Base-by-base conservation (phyloP, 2,888 invertebrate genomes). In the Drosophila ustulata region DNA sequence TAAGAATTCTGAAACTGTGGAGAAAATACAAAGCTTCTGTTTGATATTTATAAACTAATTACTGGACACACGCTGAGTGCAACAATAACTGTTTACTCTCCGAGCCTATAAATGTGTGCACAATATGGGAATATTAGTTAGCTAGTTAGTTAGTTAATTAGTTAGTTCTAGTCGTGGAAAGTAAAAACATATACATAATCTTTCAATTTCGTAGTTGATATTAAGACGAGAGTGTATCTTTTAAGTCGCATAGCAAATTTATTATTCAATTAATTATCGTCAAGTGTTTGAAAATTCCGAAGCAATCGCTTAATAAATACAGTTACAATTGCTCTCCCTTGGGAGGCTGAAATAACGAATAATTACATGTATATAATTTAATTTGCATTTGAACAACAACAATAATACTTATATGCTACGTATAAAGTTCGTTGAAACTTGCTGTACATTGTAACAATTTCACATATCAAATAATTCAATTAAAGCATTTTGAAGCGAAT, bases 371-470 rank as follows among this genome's bases (percentile, higher is more conserved):
- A 25, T 25, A 34, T 3, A 6, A 28, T 28, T 28, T 28, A 4
- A 52, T 52, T 52, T 18, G 13, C 18, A 53, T 18, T 25, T n/a
- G 5, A 45, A 45, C 25, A 45, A 23, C 34, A 34, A 4, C 11
- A 37, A 45, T 25, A 25, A 9, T n/a, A 6, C 13, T 45, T 45
- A 25, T 7, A 8, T 9, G 11, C n/a, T 32, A 32, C 25, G 39
- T 2, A 39, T 39, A 4, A 45, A 43, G 55, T 43, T 55, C 55
- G 45, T 7, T 55, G n/a, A 25, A 45, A 45, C n/a, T n/a, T 55
- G n/a, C 25, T 7, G 3, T 25, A 8, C 32, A 30, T 41, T 30
- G 53, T 41, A 53, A 18, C 18, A 11, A 30, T 43, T 55, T 43
- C 32, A 26, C n/a, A 55, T 45, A 32, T 45, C 45, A 13, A 34